Base-by-base conservation (phyloP, 2,113 vertebrate genomes). In the Speoplatyrhinus poulsoni region DNA sequence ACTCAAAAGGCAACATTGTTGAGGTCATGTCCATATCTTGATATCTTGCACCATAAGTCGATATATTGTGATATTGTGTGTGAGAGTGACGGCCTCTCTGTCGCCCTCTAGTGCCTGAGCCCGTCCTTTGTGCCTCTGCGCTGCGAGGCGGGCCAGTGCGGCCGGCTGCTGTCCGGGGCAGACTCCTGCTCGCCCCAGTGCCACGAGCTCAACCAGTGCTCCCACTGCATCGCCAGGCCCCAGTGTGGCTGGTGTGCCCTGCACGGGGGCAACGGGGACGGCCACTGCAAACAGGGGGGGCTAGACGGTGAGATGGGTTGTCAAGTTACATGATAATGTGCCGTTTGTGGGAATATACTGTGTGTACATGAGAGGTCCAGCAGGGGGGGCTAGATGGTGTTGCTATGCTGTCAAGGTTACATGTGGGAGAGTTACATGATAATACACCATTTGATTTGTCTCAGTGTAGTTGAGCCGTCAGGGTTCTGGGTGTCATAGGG, bases 191-290 rank as follows among this genome's bases (percentile, higher is more conserved):
- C 93, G 26, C 93, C 94, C 1, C 92, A 94, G 72, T 97, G 96
- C 83, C 92, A 92, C 33, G 92, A 92, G 78, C 92, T 94, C 17
- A 92, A 87, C 47, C 96, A 97, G 87, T 97, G 96, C 47, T 92
- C 96, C 74, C 92, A 92, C 72, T 97, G 96, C 83, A 93, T 97
- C 50, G 91, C 88, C 60, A 92, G 94, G 63, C 95, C 95, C 41
- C 95, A 95, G 82, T 96, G 96, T 11, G 95, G 96, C 63, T 97
- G 96, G 96, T 97, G 96, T 70, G 92, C 94, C 82, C 36, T 85
- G 72, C 26, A 26, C 0, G 93, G 87, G 3, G 93, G 92, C 65
- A 96, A 97, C 1, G 96, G 96, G 1, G 92, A 89, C 0, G 96
- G 96, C 17, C 90, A 65, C 73, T 97, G 96, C 78, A 75, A 94